These are phyloP conservation scores for Sogatella furcifera DNA, from an alignment of 1,140 invertebrate species.

Conservation along the genomic window DNA sequence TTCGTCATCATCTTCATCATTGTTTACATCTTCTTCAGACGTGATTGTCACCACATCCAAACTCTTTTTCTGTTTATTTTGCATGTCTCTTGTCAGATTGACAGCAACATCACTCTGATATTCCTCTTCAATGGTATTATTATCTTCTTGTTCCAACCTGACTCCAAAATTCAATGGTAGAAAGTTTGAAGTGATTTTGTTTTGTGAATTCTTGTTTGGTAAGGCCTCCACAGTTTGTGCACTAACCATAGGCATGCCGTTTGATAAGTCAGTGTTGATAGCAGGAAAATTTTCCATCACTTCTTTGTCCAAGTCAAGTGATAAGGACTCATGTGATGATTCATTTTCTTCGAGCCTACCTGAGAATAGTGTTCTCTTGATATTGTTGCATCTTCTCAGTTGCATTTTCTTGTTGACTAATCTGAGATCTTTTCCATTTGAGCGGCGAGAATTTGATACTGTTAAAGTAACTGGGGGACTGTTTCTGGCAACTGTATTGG, in stretches of 20 bases:
- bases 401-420: slow-evolving; percentile 35
- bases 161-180: not conserved
- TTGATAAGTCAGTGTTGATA: not conserved
- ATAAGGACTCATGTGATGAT: too few relatives aligned
- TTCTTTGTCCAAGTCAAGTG: not conserved
- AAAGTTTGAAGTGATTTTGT: not conserved
- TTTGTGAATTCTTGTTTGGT: not conserved
- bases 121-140: too few relatives aligned
- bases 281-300: not conserved
- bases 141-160: too few relatives aligned
- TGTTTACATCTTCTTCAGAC: slow-evolving; percentile 27
- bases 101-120: not conserved
- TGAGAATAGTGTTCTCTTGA: slow-evolving; percentile 19
- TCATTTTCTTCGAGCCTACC: slow-evolving; percentile 3
- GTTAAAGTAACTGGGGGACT: not conserved
- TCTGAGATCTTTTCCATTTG: too few relatives aligned
- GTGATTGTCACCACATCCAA: slow-evolving; percentile 18
- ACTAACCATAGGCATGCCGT: not conserved
- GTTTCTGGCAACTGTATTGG: slow-evolving; percentile 15
- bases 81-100: not conserved
- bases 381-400: slow-evolving; percentile 34
- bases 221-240: not conserved
- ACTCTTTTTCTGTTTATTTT: slow-evolving; percentile 2
- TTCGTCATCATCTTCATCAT: slow-evolving; percentile 9
- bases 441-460: not conserved